phyloP scores from a whole-genome alignment of 2,888 invertebrate species.

The Smittia aterrima region DNA sequence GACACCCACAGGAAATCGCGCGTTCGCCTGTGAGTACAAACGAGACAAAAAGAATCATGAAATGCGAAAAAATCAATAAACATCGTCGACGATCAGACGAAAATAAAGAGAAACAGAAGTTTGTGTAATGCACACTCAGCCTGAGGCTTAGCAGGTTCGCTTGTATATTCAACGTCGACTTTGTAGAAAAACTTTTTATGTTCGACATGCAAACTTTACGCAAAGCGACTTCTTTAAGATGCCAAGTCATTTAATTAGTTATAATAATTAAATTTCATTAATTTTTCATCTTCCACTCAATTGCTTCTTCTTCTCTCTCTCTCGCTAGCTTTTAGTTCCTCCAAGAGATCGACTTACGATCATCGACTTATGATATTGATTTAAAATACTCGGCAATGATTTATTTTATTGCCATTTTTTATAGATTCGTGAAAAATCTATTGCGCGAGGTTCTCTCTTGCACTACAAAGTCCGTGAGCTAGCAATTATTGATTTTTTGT shows the following conservation, averaged over 20 bases:
- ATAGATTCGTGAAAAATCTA: conserved; percentile 39
- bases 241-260: conserved; percentile 35
- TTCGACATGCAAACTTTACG: neutral
- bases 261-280: conserved; percentile 37
- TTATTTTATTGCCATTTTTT: conserved; percentile 40
- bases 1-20: conserved; percentile 9
- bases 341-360: too few relatives aligned
- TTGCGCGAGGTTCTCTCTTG: neutral
- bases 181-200: neutral
- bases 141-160: neutral
- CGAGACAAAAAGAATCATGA: neutral
- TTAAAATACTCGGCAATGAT: conserved; percentile 35
- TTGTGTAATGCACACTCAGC: neutral
- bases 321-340: neutral
- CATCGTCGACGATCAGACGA: neutral
- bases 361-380: conserved; percentile 35
- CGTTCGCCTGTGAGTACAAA: neutral
- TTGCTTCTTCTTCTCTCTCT: conserved; percentile 8
- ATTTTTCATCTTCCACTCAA: neutral
- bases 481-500: conserved; percentile 37
- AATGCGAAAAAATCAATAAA: conserved; percentile 1
- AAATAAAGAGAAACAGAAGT: conserved; percentile 17
- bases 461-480: conserved; percentile 36
- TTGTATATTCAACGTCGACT: neutral
- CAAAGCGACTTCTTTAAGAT: neutral